Base-by-base conservation (phyloP, 2,797 vertebrate species). In the Cuculus canorus region DNA sequence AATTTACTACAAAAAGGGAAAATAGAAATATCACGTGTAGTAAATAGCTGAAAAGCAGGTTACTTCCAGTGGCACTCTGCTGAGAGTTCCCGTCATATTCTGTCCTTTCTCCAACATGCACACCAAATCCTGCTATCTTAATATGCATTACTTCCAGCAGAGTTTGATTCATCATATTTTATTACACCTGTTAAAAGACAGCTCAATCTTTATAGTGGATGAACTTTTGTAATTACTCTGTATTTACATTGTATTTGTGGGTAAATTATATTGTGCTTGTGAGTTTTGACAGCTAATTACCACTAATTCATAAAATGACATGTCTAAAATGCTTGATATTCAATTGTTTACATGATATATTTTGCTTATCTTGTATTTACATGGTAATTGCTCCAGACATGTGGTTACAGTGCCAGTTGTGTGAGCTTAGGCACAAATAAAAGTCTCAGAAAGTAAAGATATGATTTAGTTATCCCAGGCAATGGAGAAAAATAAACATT, bases 231-330 rank as follows among this genome's bases (percentile, higher is more conserved):
- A 60, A 87, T 89, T 91, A 73, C 14, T 88, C 35, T 53, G 23
- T 63, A 50, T 86, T 65, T 78, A 16, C 13, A 3, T 77, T 92
- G 23, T 66, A 54, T 89, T 81, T 87, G 12, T 61, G 22, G 39
- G 35, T 80, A 81, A 97, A 89, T 95, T 89, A 92, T 92, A 65
- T 60, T 54, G 37, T 75, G 22, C 63, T 65, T 85, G 64, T 23
- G 30, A 41, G 35, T 71, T 96, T 93, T 96, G 82, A 91, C 79
- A 91, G 69, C 53, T 89, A 91, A 83, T 94, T 93, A 54, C 72
- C 33, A 63, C 65, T 81, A 93, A 96, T 86, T 93, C 41, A 41
- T 61, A 65, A 77, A 92, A 93, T 75, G 41, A 89, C 64, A 35
- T 41, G 15, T 68, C 79, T 91, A 78, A 94, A 88, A 82, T 75